Percentiles rank a stretch among this genome's conserved stretches.
Evolutionary conservation across 2,888 invertebrate species (phyloP).

Genomic region (Philopedon plagiatum): DNA sequence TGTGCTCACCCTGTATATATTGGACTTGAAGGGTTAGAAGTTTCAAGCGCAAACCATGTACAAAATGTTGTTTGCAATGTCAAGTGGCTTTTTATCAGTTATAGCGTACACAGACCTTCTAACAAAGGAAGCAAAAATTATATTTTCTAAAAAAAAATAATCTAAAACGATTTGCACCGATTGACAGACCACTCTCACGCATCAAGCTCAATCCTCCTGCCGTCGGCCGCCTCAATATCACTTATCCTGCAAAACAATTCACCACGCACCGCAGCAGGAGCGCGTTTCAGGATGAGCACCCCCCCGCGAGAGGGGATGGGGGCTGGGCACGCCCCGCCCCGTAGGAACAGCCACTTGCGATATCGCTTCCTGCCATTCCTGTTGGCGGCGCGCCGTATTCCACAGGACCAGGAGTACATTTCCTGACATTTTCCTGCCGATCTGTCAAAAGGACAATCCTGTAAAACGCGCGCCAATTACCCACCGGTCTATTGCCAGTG

Average conservation of each 20-base stretch:
- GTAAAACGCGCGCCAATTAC: slow-evolving; percentile 54
- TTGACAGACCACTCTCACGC: slow-evolving; percentile 10
- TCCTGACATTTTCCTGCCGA: slow-evolving; percentile 66
- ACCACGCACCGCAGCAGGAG: slow-evolving; percentile 43
- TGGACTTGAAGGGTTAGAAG: too few species aligned
- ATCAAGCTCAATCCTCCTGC: slow-evolving; percentile 9
- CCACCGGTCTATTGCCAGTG: slow-evolving; percentile 41
- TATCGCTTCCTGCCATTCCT: slow-evolving; percentile 70
- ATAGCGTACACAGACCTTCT: too few species aligned
- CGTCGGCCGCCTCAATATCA: slow-evolving; percentile 13
- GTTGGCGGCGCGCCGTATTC: slow-evolving; percentile 62
- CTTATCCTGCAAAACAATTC: slow-evolving; percentile 41
- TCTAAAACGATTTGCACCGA: not conserved
- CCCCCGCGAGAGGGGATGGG: slow-evolving; percentile 60
- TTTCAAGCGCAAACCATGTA: too few species aligned
- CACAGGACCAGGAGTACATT: slow-evolving; percentile 67
- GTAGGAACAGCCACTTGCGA: slow-evolving; percentile 70
- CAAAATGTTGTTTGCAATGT: too few species aligned
- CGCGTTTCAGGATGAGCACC: slow-evolving; percentile 58
- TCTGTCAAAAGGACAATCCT: slow-evolving; percentile 54
- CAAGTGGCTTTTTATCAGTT: too few species aligned
- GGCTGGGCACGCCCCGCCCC: slow-evolving; percentile 65
- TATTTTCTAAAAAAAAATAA: not conserved
- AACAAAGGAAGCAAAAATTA: too few species aligned
- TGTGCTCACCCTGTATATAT: too few species aligned